Evolutionary conservation across 2,797 vertebrate genomes (phyloP).

Genomic region (Siniperca scherzeri): DNA sequence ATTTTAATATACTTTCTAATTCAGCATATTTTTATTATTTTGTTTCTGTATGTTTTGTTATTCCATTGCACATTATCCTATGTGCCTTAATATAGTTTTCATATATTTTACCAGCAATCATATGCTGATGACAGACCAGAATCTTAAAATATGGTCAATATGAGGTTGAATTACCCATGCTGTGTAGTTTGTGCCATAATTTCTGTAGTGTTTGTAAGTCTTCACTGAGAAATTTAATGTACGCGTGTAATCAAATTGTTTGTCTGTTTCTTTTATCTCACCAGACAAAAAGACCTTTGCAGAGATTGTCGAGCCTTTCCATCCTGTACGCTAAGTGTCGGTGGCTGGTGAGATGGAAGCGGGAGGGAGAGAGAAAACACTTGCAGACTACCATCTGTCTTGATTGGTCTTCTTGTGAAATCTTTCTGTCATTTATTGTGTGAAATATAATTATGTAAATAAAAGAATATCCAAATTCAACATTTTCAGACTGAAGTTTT

Average conservation of each 20-base stretch:
- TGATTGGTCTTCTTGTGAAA: constrained; percentile 47
- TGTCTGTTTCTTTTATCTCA: constrained; percentile 33
- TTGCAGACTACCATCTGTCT: constrained; percentile 30
- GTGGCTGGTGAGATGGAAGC: background rate
- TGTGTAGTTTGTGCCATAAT: background rate
- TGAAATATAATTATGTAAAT: constrained; percentile 75
- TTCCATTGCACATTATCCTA: background rate
- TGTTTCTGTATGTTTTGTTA: background rate
- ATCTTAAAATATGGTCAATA: background rate
- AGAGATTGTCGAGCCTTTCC: constrained; percentile 89
- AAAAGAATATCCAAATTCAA: constrained; percentile 42
- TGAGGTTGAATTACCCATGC: background rate
- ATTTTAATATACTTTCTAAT: background rate
- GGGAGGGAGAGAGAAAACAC: constrained; percentile 9
- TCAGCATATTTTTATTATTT: background rate
- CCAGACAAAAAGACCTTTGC: constrained; percentile 89
- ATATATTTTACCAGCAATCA: background rate
- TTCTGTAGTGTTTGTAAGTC: background rate
- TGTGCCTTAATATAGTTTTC: background rate
- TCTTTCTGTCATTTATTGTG: constrained; percentile 54
- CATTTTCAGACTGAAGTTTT: constrained; percentile 11
- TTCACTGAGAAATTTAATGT: background rate
- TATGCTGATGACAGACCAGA: background rate
- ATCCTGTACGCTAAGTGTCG: constrained; percentile 87
- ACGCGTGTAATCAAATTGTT: constrained; percentile 6